Evolutionary conservation across 2,113 vertebrate species (phyloP).

Genomic region (Myotis lucifugus): DNA sequence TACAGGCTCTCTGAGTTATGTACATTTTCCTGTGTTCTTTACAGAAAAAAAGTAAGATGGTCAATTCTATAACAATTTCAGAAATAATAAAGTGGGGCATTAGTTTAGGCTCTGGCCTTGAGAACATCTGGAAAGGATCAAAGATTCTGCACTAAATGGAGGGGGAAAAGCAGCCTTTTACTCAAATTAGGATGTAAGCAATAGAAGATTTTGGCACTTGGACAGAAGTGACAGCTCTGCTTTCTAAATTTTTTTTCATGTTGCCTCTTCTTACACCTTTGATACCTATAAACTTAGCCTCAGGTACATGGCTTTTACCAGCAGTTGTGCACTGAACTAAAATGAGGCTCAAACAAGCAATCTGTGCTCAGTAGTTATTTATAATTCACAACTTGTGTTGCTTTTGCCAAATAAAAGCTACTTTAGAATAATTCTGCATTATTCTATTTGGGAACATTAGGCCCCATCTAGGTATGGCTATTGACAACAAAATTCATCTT

Average conservation of each 20-base stretch:
- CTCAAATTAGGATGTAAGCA: neutral
- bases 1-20: neutral
- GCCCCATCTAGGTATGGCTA: neutral
- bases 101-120: conserved; percentile 9
- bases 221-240: neutral
- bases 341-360: neutral
- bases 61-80: neutral
- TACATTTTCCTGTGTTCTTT: neutral
- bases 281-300: neutral
- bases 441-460: conserved; percentile 13
- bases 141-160: neutral
- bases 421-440: conserved; percentile 32
- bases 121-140: neutral
- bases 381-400: neutral
- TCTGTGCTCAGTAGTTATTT: neutral
- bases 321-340: neutral
- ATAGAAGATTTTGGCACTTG: neutral
- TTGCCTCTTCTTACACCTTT: neutral
- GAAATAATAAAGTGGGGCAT: neutral
- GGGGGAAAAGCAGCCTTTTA: neutral
- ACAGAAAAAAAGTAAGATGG: neutral
- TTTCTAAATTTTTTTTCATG: neutral
- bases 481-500: conserved; percentile 44
- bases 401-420: conserved; percentile 19
- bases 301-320: conserved; percentile 3